Base-by-base conservation (phyloP, 2,888 invertebrate species). In the Apamea sordens region DNA sequence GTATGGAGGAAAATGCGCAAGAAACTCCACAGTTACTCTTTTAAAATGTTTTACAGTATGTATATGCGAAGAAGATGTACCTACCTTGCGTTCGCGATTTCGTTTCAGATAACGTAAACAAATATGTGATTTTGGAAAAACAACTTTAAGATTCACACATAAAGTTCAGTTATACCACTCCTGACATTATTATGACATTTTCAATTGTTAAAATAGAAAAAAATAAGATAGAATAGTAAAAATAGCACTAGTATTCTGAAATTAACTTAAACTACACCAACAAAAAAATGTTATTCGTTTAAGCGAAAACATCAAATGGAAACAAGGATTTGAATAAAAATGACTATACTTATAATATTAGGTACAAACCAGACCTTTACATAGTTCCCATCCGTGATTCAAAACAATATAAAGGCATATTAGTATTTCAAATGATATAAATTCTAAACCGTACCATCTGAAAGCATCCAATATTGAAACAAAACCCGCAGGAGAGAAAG, bases 401-500 rank as follows among this genome's bases (percentile, higher is more conserved):
- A 69, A 69, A 75, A 75, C 36, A 53, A 73, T 53, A 75, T 44
- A 72, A 77, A 75, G 5, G 32, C n/a, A n/a, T 71, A 21, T 61
- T 11, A 56, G 6, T 47, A 63, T 47, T 36, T 50, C 18, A n/a
- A 63, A 79, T 24, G 41, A 65, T 63, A 85, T 70, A 24, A 59
- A 73, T 70, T 69, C 77, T 86, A 85, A 77, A 32, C 69, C 53
- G 10, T 53, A 77, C 41, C 63, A 75, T 67, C 59, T 69, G 69
- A 77, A 82, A 86, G 36, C 75, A 81, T 77, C 21, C 64, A 69
- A 83, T 75, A 74, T 73, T 83, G 80, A 82, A 79, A 83, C 83
- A 77, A 65, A 69, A 65, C 59, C 63, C 63, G 63, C 65, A 44
- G 36, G 76, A 86, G 79, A 68, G 88, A 90, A 78, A 87, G 89